Evolutionary conservation across 92 coral and sea anemone genomes (phyloP).

Genomic region (Epizoanthus scotinus): DNA sequence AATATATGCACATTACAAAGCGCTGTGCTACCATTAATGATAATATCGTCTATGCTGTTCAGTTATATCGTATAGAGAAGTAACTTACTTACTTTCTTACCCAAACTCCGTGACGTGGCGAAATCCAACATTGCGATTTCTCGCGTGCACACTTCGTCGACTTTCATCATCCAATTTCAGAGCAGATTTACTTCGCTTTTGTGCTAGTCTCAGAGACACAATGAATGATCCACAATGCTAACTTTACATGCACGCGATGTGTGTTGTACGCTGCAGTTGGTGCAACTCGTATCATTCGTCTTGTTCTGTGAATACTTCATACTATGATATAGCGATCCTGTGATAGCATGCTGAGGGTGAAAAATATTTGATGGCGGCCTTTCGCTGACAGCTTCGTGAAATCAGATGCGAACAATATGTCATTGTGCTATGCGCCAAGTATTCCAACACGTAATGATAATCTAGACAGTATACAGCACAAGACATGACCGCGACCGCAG

Average conservation of each 20-base stretch:
- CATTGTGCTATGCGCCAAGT: neutral
- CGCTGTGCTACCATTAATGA: too few species aligned
- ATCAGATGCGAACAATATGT: slow-evolving; percentile 27
- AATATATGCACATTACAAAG: too few species aligned
- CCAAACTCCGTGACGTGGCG: slow-evolving; percentile 30
- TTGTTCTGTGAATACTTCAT: too few species aligned
- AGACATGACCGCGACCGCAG: neutral
- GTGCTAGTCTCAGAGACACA: neutral
- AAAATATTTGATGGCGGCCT: slow-evolving; percentile 4
- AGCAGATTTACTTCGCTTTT: neutral
- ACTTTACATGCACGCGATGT: neutral
- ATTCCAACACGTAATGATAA: too few species aligned
- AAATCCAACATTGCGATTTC: slow-evolving; percentile 12
- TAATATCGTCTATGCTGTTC: neutral
- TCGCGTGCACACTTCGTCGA: neutral
- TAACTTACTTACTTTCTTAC: neutral
- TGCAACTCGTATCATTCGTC: neutral
- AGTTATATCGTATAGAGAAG: neutral
- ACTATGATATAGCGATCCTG: neutral
- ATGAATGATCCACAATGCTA: too few species aligned
- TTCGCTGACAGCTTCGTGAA: slow-evolving; percentile 17
- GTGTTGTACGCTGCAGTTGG: neutral
- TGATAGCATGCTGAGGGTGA: neutral
- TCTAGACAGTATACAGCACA: slow-evolving; percentile 1
- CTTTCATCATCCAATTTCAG: slow-evolving; percentile 25